Percentiles rank a stretch among this genome's conserved stretches.
phyloP scores from a whole-genome alignment of 1,140 invertebrate genomes.

The Drosophila pruinosa region DNA sequence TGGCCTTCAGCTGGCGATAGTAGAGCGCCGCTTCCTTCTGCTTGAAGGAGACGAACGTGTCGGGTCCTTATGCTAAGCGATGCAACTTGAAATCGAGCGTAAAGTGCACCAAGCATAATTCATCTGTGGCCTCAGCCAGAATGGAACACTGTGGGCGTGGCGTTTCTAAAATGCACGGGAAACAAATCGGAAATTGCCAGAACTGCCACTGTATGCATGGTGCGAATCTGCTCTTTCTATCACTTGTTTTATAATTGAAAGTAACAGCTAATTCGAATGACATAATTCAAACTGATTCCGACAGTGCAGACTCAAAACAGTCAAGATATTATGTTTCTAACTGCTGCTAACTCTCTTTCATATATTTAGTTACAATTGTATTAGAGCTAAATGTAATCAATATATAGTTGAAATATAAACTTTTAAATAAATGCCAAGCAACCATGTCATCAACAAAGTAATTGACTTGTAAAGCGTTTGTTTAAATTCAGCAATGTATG shows the following conservation, averaged over 20 bases:
- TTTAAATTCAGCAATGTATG: too few relatives aligned
- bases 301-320: neutral
- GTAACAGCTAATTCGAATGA: too few relatives aligned
- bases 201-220: neutral
- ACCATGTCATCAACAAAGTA: too few relatives aligned
- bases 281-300: too few relatives aligned
- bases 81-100: conserved; percentile 92
- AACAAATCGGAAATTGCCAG: neutral
- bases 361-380: too few relatives aligned
- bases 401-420: too few relatives aligned
- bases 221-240: neutral
- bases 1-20: conserved; percentile 91
- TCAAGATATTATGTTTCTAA: neutral
- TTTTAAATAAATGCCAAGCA: too few relatives aligned
- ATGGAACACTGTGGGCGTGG: neutral
- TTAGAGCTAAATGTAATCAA: too few relatives aligned
- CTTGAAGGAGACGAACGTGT: conserved; percentile 87
- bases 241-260: neutral
- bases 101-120: conserved; percentile 13
- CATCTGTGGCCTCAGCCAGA: neutral
- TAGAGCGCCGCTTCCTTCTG: conserved; percentile 90
- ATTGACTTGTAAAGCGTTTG: too few relatives aligned
- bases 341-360: too few relatives aligned
- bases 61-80: conserved; percentile 93
- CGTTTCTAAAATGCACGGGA: neutral